Conservation (phyloP, 2,113 vertebrate genomes). For the Aspiorhynchus laticeps region DNA sequence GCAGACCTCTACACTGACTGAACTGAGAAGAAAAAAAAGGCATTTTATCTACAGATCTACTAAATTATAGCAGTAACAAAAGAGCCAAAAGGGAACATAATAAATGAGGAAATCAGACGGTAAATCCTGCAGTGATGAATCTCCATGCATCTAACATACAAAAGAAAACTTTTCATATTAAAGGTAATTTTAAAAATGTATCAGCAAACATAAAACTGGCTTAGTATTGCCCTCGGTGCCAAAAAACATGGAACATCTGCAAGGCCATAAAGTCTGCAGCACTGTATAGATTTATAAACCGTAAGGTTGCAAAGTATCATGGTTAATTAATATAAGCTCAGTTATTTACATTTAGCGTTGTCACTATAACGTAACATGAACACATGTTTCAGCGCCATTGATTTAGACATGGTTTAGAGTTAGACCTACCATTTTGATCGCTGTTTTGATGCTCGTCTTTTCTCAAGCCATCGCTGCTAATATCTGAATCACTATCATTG, state of each 20-base stretch:
- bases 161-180: not conserved
- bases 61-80: not conserved
- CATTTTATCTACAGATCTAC: too few species aligned
- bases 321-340: too few species aligned
- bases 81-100: not conserved
- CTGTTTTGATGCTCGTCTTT: conserved; percentile 85
- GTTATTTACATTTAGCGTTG: too few species aligned
- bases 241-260: not conserved
- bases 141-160: not conserved
- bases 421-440: conserved; percentile 86
- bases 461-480: conserved; percentile 91
- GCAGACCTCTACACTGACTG: too few species aligned
- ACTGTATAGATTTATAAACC: too few species aligned
- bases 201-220: not conserved
- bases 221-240: not conserved
- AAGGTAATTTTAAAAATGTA: not conserved
- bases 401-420: not conserved
- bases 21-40: too few species aligned
- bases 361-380: too few species aligned
- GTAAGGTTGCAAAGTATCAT: too few species aligned
- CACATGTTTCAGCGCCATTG: not conserved
- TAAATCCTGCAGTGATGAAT: not conserved
- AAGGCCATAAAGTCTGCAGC: not conserved
- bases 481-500: conserved; percentile 95
- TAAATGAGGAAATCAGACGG: not conserved